A percentile compares a stretch with the other conserved stretches of the same genome.
phyloP scores from a whole-genome alignment of 92 coral and sea anemone species.

The Umimayanthus chanpuru region DNA sequence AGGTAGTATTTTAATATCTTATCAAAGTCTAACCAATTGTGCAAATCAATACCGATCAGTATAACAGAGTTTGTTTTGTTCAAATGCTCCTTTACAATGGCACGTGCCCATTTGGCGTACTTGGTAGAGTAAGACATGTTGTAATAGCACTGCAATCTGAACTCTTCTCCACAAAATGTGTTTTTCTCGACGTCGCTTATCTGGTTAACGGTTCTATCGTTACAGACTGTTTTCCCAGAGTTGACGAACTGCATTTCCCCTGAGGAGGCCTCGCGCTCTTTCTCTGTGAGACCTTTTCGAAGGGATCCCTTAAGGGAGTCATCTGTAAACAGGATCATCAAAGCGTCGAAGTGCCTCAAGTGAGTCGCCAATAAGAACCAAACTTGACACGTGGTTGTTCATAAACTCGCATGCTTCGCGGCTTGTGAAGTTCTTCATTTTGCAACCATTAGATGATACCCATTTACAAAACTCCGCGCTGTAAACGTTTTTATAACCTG shows the following conservation, averaged over 20 bases:
- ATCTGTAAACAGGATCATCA: no score
- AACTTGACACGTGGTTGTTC: background rate
- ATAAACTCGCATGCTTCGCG: constrained; percentile 61
- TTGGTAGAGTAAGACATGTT: constrained; percentile 39
- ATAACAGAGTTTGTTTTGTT: constrained; percentile 50
- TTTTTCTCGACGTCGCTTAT: background rate
- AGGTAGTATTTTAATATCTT: constrained; percentile 23
- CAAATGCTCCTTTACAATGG: constrained; percentile 46
- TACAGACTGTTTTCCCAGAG: constrained; percentile 53
- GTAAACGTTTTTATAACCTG: constrained; percentile 54
- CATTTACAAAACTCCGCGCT: constrained; percentile 62
- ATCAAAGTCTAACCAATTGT: constrained; percentile 34
- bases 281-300: constrained; percentile 8
- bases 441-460: constrained; percentile 50
- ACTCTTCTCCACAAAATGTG: constrained; percentile 50
- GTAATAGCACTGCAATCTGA: constrained; percentile 42
- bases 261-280: constrained; percentile 26
- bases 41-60: constrained; percentile 13
- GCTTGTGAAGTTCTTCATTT: constrained; percentile 56
- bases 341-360: no score
- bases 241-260: constrained; percentile 81
- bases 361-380: no score
- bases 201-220: constrained; percentile 21
- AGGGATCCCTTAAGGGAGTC: constrained; percentile 31
- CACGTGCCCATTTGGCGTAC: constrained; percentile 32